Conservation (phyloP, 2,888 invertebrate species). For the Molorchus minor region DNA sequence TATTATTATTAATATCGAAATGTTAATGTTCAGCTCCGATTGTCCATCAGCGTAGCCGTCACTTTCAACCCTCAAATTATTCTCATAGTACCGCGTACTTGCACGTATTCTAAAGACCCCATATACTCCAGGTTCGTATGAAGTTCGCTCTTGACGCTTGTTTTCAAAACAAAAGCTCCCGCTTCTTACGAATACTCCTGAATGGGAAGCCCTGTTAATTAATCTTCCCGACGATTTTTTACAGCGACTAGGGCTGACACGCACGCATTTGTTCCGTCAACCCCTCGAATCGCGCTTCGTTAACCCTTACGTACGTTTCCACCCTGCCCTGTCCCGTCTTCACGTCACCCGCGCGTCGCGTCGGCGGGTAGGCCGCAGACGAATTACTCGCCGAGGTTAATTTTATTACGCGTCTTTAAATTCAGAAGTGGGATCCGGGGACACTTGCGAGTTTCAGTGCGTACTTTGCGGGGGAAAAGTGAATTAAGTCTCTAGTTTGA, state of each 20-base stretch:
- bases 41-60: too few relatives aligned
- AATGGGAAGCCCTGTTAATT: conserved; percentile 8
- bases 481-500: too few relatives aligned
- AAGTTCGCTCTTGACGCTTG: too few relatives aligned
- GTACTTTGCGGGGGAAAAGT: not conserved
- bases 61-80: too few relatives aligned
- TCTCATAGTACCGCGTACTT: too few relatives aligned
- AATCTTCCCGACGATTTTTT: conserved; percentile 12
- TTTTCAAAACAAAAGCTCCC: not conserved
- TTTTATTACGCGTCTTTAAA: conserved; percentile 14
- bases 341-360: too few relatives aligned
- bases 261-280: conserved; percentile 10
- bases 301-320: conserved; percentile 1
- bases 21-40: too few relatives aligned
- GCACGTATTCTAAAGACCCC: too few relatives aligned
- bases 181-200: not conserved
- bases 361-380: conserved; percentile 6
- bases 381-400: conserved; percentile 8
- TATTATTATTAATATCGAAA: too few relatives aligned
- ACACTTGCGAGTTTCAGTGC: too few relatives aligned
- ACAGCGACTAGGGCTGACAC: conserved; percentile 1
- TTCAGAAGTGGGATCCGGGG: not conserved
- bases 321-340: conserved; percentile 6
- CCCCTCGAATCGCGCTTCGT: conserved; percentile 4
- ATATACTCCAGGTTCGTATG: too few relatives aligned